Evolutionary conservation across 2,888 invertebrate genomes (phyloP).

Genomic region (Pandemis corylana): DNA sequence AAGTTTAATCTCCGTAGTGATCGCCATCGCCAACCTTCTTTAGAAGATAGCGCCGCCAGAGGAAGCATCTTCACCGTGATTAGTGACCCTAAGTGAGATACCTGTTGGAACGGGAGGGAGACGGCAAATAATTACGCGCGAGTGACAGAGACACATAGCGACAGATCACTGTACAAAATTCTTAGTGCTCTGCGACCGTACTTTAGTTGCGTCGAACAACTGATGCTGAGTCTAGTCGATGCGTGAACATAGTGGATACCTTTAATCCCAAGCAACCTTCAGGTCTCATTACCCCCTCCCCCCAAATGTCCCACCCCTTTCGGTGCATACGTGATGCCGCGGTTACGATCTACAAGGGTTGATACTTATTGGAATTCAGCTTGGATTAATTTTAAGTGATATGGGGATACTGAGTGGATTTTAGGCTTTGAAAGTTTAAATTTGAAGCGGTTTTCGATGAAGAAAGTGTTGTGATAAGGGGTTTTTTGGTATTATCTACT

Average conservation of each 20-base stretch:
- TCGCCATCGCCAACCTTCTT: too few relatives aligned
- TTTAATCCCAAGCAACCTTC: slow-evolving; percentile 21
- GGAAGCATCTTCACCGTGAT: too few relatives aligned
- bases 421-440: neutral
- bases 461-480: neutral
- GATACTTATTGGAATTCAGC: slow-evolving; percentile 28
- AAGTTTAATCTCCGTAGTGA: too few relatives aligned
- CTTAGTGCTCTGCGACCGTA: too few relatives aligned
- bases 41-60: too few relatives aligned
- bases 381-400: slow-evolving; percentile 15
- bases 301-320: slow-evolving; percentile 51
- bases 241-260: slow-evolving; percentile 14
- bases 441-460: neutral
- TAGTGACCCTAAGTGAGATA: too few relatives aligned
- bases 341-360: slow-evolving; percentile 52
- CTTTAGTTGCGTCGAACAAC: too few relatives aligned
- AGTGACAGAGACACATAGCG: too few relatives aligned
- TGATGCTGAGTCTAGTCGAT: too few relatives aligned
- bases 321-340: slow-evolving; percentile 52
- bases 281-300: slow-evolving; percentile 34
- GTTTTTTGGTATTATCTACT: neutral
- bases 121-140: too few relatives aligned
- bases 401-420: neutral
- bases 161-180: too few relatives aligned
- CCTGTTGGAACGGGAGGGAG: too few relatives aligned